Evolutionary conservation across 1,140 invertebrate species (phyloP).

Genomic region (Pseudomyrmex concolor): DNA sequence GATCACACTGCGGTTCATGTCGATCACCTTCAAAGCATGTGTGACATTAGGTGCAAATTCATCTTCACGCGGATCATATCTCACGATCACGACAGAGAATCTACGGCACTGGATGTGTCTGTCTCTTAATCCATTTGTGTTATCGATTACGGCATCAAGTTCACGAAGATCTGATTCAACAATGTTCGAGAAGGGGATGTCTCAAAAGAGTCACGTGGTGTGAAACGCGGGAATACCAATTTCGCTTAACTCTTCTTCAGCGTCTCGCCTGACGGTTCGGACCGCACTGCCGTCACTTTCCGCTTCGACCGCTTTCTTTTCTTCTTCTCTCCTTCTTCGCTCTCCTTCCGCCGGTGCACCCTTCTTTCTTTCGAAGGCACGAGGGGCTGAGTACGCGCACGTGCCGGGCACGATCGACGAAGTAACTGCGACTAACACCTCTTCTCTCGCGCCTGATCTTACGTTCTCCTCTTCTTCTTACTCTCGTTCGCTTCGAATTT

Average conservation of each 20-base stretch:
- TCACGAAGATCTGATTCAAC: background rate
- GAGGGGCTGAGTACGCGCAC: slow-evolving; percentile 71
- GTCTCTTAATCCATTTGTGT: slow-evolving; percentile 33
- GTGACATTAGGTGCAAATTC: background rate
- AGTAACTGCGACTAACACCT: slow-evolving; percentile 66
- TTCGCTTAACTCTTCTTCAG: slow-evolving; percentile 47
- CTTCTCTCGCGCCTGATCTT: slow-evolving; percentile 72
- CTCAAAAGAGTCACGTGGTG: slow-evolving; percentile 65
- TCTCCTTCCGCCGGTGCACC: slow-evolving; percentile 59
- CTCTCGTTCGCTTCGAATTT: slow-evolving; percentile 39
- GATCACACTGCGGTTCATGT: slow-evolving; percentile 44
- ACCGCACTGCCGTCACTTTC: slow-evolving; percentile 73
- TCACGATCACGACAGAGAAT: background rate
- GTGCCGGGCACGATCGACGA: slow-evolving; percentile 70
- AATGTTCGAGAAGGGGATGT: background rate
- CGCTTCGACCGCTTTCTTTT: slow-evolving; percentile 68
- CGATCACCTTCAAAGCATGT: slow-evolving; percentile 39
- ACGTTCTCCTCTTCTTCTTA: slow-evolving; percentile 19
- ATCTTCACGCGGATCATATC: slow-evolving; percentile 23
- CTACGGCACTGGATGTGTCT: slow-evolving; percentile 25
- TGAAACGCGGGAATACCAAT: slow-evolving; percentile 30
- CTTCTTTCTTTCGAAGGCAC: slow-evolving; percentile 69
- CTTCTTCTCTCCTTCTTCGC: slow-evolving; percentile 66
- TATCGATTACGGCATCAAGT: background rate
- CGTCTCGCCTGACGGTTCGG: slow-evolving; percentile 72